Evolutionary conservation across 1,140 invertebrate genomes (phyloP).

Genomic region (Pseudomyrmex concolor): DNA sequence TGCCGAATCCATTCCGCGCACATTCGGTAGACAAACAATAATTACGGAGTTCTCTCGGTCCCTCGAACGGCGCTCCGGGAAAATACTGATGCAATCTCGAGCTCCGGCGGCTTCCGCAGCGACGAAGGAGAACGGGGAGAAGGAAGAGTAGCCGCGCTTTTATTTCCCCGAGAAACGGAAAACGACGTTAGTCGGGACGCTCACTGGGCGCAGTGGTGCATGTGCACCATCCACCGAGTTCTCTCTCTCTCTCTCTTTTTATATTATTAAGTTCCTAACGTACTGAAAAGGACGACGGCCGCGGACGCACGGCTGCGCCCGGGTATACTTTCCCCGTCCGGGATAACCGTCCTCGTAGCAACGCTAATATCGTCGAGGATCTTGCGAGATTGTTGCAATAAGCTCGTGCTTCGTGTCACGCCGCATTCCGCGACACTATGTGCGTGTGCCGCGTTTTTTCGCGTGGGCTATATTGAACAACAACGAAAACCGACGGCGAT

Average conservation of each 20-base stretch:
- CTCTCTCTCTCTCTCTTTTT: slow-evolving; percentile 28
- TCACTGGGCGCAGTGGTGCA: slow-evolving; percentile 4
- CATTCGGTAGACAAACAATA: slow-evolving; percentile 59
- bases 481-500: too few species aligned
- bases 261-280: slow-evolving; percentile 74
- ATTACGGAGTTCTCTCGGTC: slow-evolving; percentile 52
- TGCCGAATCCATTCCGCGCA: slow-evolving; percentile 52
- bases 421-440: slow-evolving; percentile 52
- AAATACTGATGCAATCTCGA: slow-evolving; percentile 66
- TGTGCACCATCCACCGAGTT: background rate
- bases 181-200: slow-evolving; percentile 43
- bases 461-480: too few species aligned
- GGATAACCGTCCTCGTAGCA: slow-evolving; percentile 60
- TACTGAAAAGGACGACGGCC: slow-evolving; percentile 61
- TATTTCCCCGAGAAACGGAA: slow-evolving; percentile 60
- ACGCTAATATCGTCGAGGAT: slow-evolving; percentile 70
- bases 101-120: background rate
- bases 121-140: too few species aligned
- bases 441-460: background rate
- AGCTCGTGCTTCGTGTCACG: slow-evolving; percentile 56
- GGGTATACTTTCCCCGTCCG: slow-evolving; percentile 32
- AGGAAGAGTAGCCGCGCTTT: slow-evolving; percentile 45
- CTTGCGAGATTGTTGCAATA: slow-evolving; percentile 79
- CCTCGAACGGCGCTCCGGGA: slow-evolving; percentile 40
- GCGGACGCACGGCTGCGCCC: background rate